These are phyloP conservation scores for Crossocerus cetratus DNA, from an alignment of 2,888 invertebrate species.

Conservation along the genomic window DNA sequence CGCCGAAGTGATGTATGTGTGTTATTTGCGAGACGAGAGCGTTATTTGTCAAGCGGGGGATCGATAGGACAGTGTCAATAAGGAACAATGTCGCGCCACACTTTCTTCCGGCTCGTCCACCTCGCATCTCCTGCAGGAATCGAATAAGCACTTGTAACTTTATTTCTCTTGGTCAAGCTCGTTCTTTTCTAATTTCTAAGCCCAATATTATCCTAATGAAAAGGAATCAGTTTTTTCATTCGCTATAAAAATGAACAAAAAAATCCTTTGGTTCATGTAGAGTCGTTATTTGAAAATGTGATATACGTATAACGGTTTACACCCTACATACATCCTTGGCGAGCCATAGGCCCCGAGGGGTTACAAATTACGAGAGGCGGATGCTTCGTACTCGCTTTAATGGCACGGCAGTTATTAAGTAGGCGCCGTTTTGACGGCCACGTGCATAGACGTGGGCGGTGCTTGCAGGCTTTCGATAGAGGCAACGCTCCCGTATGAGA, in stretches of 20 bases:
- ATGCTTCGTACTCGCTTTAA: not conserved
- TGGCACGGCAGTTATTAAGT: not conserved
- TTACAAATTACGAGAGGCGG: not conserved
- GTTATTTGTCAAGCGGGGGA: conserved; percentile 46
- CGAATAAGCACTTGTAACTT: no score
- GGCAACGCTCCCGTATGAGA: not conserved
- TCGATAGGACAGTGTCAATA: conserved; percentile 55
- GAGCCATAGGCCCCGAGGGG: no score
- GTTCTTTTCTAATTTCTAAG: not conserved
- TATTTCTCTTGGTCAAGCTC: no score
- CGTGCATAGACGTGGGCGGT: not conserved
- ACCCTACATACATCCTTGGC: no score
- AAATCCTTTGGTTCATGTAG: no score
- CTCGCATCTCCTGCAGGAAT: not conserved
- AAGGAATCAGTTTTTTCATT: not conserved
- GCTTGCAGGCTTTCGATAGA: not conserved
- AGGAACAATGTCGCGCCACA: conserved; percentile 22
- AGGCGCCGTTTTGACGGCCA: not conserved
- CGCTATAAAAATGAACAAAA: no score
- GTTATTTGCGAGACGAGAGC: conserved; percentile 44
- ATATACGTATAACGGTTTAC: no score
- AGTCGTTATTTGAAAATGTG: no score
- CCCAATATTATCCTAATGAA: not conserved
- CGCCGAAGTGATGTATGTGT: conserved; percentile 5
- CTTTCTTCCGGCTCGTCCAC: conserved; percentile 25